These are phyloP conservation scores for Drosophila kuntzei DNA, from an alignment of 2,888 invertebrate species.

Conservation along the genomic window DNA sequence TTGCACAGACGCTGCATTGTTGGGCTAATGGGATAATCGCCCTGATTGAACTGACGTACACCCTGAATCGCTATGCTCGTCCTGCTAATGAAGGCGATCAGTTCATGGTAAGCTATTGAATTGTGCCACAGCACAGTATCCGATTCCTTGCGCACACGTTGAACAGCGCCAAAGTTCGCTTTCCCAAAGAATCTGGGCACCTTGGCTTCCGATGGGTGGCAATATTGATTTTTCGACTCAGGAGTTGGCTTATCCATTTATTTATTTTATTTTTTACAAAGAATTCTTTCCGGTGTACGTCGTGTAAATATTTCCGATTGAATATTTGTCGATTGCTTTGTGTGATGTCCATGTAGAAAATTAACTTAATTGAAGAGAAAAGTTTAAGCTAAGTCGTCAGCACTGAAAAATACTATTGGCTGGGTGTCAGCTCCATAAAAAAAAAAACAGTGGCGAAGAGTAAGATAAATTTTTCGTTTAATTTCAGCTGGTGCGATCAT, in stretches of 20 bases:
- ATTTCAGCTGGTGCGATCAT: no score
- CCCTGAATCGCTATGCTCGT: slow-evolving; percentile 94
- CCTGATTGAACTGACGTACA: slow-evolving; percentile 87
- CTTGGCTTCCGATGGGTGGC: not conserved
- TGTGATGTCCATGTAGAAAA: no score
- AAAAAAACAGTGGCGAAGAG: no score
- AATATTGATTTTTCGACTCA: not conserved
- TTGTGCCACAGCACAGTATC: slow-evolving; percentile 76
- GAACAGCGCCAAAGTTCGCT: slow-evolving; percentile 12
- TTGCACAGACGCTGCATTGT: slow-evolving; percentile 87
- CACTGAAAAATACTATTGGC: no score
- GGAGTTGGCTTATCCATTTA: not conserved
- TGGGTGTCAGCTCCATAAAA: no score
- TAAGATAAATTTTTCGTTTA: no score
- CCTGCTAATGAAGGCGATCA: slow-evolving; percentile 93
- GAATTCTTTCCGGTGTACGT: not conserved
- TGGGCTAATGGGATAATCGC: slow-evolving; percentile 87
- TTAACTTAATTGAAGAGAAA: no score
- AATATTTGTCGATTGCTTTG: no score
- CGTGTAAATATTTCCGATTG: not conserved
- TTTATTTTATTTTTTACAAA: not conserved
- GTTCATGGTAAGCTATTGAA: slow-evolving; percentile 93
- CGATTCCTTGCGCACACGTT: slow-evolving; percentile 15
- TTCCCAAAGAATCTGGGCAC: slow-evolving; percentile 15
- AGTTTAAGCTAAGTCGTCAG: no score